Percentiles rank a stretch among this genome's conserved stretches.
phyloP scores from a whole-genome alignment of 1,140 invertebrate genomes.

The Drosophila sulfurigaster region DNA sequence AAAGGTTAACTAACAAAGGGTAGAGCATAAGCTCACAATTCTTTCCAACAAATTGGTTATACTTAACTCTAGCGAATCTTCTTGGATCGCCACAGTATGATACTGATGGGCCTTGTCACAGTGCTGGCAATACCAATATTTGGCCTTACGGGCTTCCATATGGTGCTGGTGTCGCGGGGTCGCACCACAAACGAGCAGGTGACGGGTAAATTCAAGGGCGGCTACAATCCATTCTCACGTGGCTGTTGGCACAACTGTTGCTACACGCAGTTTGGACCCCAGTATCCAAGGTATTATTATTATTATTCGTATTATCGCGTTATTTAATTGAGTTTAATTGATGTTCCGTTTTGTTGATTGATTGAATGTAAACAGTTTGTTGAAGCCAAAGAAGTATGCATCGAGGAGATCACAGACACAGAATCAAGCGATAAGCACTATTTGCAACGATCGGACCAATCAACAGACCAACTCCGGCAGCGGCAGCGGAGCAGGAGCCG shows the following conservation, averaged over 20 bases:
- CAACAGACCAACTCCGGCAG: slow-evolving; percentile 66
- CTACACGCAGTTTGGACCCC: slow-evolving; percentile 97
- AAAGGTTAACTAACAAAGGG: neutral
- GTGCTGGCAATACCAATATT: slow-evolving; percentile 98
- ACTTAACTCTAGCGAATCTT: slow-evolving; percentile 85
- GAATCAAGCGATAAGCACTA: slow-evolving; percentile 83
- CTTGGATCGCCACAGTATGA: slow-evolving; percentile 88
- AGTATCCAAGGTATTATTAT: slow-evolving; percentile 94
- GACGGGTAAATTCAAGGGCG: slow-evolving; percentile 98
- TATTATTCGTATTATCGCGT: neutral
- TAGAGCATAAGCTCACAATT: neutral
- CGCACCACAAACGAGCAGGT: slow-evolving; percentile 99
- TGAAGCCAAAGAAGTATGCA: slow-evolving; percentile 86
- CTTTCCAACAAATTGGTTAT: slow-evolving; percentile 52
- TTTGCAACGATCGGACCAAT: slow-evolving; percentile 82
- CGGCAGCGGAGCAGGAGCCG: slow-evolving; percentile 53
- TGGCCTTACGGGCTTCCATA: slow-evolving; percentile 98
- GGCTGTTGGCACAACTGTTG: slow-evolving; percentile 98
- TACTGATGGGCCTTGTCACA: slow-evolving; percentile 95
- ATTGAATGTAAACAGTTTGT: slow-evolving; percentile 75
- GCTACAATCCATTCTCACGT: slow-evolving; percentile 98
- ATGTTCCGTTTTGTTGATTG: neutral
- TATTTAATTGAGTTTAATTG: slow-evolving; percentile 9
- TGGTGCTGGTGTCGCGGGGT: slow-evolving; percentile 98
- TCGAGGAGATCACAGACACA: slow-evolving; percentile 82